Percentiles rank a stretch among this genome's conserved stretches.
Evolutionary conservation across 2,888 invertebrate species (phyloP).

Genomic region (Ceriagrion tenellum): DNA sequence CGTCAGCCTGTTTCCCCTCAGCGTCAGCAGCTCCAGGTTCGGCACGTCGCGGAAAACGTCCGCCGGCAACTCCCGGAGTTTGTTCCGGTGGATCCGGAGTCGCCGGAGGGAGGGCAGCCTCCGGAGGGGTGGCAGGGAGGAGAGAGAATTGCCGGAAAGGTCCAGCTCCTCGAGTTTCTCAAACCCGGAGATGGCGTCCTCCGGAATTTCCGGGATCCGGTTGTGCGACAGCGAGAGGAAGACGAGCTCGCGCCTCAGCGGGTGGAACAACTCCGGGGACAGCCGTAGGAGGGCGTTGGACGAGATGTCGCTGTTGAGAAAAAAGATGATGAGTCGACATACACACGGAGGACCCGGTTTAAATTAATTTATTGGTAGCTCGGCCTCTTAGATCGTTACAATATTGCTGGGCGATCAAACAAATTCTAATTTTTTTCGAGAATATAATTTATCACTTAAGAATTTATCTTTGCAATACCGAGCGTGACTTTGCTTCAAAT

Average conservation of each 20-base stretch:
- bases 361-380: no score
- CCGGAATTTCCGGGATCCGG: constrained; percentile 81
- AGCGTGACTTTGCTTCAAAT: no score
- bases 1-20: constrained; percentile 76
- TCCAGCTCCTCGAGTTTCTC: constrained; percentile 84
- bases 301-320: constrained; percentile 80
- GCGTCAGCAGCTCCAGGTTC: constrained; percentile 74
- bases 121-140: constrained; percentile 79
- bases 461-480: no score
- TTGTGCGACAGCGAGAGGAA: constrained; percentile 86
- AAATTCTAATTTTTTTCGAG: no score
- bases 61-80: constrained; percentile 75
- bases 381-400: no score
- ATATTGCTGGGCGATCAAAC: no score
- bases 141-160: constrained; percentile 84
- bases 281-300: constrained; percentile 83
- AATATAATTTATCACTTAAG: no score
- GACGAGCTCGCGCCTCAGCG: constrained; percentile 80
- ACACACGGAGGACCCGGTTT: no score
- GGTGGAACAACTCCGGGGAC: constrained; percentile 81
- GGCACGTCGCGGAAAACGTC: constrained; percentile 74
- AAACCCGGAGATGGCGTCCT: constrained; percentile 81
- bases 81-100: constrained; percentile 86
- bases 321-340: no score
- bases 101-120: constrained; percentile 73